These are phyloP conservation scores for Bubo blakistoni DNA, from an alignment of 2,113 vertebrate species.

Conservation along the genomic window DNA sequence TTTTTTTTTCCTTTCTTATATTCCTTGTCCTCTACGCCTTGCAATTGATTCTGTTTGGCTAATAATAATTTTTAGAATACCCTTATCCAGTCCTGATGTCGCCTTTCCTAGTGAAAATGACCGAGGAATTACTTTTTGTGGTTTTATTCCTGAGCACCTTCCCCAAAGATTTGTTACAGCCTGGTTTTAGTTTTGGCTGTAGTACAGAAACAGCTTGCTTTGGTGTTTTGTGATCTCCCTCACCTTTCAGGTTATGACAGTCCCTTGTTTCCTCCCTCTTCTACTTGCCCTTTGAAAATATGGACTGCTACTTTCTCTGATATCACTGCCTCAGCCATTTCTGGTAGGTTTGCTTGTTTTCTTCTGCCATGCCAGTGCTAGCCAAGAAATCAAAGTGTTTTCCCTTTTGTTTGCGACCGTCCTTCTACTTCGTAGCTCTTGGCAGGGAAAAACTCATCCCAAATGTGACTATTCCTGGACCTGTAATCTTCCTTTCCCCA, in stretches of 20 bases:
- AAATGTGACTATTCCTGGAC: background rate
- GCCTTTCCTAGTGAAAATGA: background rate
- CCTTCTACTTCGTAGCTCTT: background rate
- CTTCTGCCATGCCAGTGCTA: background rate
- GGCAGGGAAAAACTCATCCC: background rate
- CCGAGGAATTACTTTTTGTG: background rate
- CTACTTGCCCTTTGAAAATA: background rate
- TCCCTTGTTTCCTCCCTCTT: background rate
- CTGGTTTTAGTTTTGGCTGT: background rate
- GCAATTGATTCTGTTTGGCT: background rate
- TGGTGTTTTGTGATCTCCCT: background rate
- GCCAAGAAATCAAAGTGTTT: background rate
- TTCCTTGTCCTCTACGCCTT: background rate
- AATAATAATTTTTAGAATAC: background rate
- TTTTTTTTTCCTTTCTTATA: background rate
- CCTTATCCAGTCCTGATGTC: background rate
- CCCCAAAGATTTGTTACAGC: background rate
- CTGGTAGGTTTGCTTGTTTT: background rate
- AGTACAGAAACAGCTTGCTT: background rate
- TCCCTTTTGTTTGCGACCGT: background rate
- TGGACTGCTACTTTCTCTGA: background rate
- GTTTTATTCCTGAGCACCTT: background rate
- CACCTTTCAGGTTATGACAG: background rate
- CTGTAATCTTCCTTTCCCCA: background rate
- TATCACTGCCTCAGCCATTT: background rate